Evolutionary conservation across 92 coral and sea anemone genomes (phyloP).

Genomic region (Epizoanthus rinbou): DNA sequence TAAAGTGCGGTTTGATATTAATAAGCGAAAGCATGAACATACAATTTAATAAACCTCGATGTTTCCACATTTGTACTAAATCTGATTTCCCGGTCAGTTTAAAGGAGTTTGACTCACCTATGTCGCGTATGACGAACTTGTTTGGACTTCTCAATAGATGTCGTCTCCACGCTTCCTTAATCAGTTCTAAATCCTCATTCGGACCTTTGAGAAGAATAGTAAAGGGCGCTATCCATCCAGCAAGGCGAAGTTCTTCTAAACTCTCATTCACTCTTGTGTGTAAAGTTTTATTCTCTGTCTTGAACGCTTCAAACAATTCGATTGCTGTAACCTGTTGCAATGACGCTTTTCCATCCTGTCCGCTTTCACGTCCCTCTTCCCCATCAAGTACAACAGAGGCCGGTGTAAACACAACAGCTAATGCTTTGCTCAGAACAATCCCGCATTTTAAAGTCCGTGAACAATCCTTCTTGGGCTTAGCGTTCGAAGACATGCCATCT

Average conservation of each 20-base stretch:
- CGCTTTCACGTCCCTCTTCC: constrained; percentile 31
- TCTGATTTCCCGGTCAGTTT: no score
- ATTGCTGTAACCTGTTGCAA: constrained; percentile 54
- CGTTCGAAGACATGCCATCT: constrained; percentile 19
- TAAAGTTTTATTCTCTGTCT: constrained; percentile 67
- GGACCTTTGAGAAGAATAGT: constrained; percentile 94
- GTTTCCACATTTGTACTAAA: no score
- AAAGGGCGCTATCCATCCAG: constrained; percentile 90
- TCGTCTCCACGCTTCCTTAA: constrained; percentile 91
- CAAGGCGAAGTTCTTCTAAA: constrained; percentile 78
- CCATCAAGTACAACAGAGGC: constrained; percentile 45
- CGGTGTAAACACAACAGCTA: constrained; percentile 70
- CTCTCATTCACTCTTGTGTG: constrained; percentile 81
- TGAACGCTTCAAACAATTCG: constrained; percentile 74
- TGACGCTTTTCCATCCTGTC: constrained; percentile 33
- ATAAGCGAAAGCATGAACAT: no score
- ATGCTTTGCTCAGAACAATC: constrained; percentile 73
- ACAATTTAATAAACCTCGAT: no score
- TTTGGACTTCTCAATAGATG: constrained; percentile 88
- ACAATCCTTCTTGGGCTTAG: constrained; percentile 55
- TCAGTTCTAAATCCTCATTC: constrained; percentile 81
- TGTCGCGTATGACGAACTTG: constrained; percentile 76
- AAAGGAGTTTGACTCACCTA: constrained; percentile 69
- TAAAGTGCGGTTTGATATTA: background rate
- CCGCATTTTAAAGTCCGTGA: constrained; percentile 72